Evolutionary conservation across 2,113 vertebrate species (phyloP).

Genomic region (Pteruthius melanotis): DNA sequence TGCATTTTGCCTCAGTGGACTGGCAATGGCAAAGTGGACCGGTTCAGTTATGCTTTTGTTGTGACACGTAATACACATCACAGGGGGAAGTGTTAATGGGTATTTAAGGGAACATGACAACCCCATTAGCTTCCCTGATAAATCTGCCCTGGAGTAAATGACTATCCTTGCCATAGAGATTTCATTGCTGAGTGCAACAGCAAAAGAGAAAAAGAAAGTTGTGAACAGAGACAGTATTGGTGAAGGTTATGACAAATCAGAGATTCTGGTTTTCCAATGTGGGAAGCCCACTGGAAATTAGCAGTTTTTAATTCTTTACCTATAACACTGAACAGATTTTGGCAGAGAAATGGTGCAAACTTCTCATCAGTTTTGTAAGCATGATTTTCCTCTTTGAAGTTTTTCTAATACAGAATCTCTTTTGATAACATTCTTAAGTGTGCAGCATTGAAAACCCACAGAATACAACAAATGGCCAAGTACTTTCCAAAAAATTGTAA

Average conservation of each 20-base stretch:
- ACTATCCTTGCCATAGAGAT: neutral
- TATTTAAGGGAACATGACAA: slow-evolving; percentile 40
- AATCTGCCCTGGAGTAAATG: slow-evolving; percentile 12
- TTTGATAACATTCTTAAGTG: neutral
- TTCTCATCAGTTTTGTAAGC: neutral
- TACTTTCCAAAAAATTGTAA: neutral
- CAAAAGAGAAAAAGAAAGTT: neutral
- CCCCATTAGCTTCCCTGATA: slow-evolving; percentile 20
- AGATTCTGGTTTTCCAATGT: neutral
- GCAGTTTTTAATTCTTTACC: neutral
- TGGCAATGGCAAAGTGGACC: neutral
- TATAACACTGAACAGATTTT: neutral
- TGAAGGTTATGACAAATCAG: neutral
- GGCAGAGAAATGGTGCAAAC: neutral
- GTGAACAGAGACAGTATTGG: neutral
- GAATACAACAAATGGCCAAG: neutral
- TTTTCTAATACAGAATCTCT: neutral
- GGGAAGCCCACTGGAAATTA: neutral
- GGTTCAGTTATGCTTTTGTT: neutral
- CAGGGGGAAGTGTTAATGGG: slow-evolving; percentile 15
- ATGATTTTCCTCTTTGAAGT: neutral
- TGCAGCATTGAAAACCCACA: neutral
- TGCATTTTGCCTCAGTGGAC: neutral
- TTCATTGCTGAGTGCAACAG: neutral
- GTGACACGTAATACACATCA: neutral